These are phyloP conservation scores for Scomber japonicus DNA, from an alignment of 2,113 vertebrate species.

Conservation along the genomic window DNA sequence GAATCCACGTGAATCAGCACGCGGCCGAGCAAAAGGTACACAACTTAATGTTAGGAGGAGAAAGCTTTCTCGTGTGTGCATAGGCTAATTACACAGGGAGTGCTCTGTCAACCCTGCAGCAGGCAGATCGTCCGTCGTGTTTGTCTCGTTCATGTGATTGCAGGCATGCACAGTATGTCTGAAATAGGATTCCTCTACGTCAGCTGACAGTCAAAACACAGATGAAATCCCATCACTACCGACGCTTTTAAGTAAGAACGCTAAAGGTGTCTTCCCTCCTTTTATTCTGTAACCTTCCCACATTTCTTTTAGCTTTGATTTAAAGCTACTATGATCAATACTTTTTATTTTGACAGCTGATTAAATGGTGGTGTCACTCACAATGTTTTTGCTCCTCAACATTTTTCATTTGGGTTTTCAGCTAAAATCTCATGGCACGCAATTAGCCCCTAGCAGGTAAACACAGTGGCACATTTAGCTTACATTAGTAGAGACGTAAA, in stretches of 20 bases:
- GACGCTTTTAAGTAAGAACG: not conserved
- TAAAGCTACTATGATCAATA: no score
- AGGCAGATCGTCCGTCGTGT: conserved; percentile 33
- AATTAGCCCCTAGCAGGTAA: no score
- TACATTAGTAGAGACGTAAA: no score
- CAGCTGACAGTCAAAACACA: conserved; percentile 45
- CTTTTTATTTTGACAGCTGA: no score
- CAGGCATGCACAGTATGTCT: conserved; percentile 46
- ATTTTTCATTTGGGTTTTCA: no score
- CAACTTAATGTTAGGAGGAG: conserved; percentile 32
- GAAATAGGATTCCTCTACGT: conserved; percentile 15
- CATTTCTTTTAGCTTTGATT: not conserved
- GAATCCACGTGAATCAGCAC: conserved; percentile 4
- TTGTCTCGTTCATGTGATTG: conserved; percentile 61
- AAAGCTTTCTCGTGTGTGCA: conserved; percentile 51
- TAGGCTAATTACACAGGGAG: conserved; percentile 44
- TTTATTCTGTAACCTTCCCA: not conserved
- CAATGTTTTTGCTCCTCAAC: no score
- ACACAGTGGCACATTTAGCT: no score
- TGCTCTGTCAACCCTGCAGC: conserved; percentile 15
- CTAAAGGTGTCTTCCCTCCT: not conserved
- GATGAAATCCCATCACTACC: conserved; percentile 3
- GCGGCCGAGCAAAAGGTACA: not conserved
- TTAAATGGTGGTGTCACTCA: no score
- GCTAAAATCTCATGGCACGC: no score